Percentiles rank a stretch among this genome's conserved stretches.
Conservation (phyloP, 2,888 invertebrate genomes). For the Amblyjoppa proteus region DNA sequence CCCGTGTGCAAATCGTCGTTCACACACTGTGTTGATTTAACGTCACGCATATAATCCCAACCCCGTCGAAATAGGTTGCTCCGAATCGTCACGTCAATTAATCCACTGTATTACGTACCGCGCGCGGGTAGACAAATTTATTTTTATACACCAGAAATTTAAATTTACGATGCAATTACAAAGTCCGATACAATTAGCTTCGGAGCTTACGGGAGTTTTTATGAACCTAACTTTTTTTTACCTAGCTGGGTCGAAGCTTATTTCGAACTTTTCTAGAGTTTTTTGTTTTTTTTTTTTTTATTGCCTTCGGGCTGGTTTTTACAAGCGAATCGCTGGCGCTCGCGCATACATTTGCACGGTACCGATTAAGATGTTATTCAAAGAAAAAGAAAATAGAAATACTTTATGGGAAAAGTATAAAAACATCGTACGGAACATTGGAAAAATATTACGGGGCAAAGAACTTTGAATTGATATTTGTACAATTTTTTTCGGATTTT, state of each 20-base stretch:
- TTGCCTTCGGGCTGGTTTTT: not conserved
- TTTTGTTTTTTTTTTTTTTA: not conserved
- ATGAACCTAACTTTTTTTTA: not conserved
- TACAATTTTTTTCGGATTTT: not conserved
- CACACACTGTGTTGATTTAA: not conserved
- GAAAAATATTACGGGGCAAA: not conserved
- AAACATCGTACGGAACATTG: not conserved
- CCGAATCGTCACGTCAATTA: not conserved
- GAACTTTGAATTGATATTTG: not conserved
- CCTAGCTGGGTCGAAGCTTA: not conserved
- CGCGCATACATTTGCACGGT: not conserved
- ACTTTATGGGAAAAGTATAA: not conserved
- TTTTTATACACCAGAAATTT: not conserved
- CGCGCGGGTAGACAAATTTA: not conserved
- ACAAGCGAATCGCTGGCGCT: not conserved
- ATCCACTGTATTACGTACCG: not conserved
- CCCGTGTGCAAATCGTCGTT: constrained; percentile 13
- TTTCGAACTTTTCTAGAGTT: not conserved
- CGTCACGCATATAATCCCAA: not conserved
- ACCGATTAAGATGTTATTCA: not conserved
- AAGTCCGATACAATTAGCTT: not conserved
- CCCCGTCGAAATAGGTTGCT: not conserved
- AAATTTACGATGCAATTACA: not conserved
- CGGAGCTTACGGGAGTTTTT: not conserved
- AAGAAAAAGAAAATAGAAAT: not conserved